Percentiles rank a stretch among this genome's conserved stretches.
Evolutionary conservation across 2,797 vertebrate species (phyloP).

Genomic region (Nannoperca obscura): DNA sequence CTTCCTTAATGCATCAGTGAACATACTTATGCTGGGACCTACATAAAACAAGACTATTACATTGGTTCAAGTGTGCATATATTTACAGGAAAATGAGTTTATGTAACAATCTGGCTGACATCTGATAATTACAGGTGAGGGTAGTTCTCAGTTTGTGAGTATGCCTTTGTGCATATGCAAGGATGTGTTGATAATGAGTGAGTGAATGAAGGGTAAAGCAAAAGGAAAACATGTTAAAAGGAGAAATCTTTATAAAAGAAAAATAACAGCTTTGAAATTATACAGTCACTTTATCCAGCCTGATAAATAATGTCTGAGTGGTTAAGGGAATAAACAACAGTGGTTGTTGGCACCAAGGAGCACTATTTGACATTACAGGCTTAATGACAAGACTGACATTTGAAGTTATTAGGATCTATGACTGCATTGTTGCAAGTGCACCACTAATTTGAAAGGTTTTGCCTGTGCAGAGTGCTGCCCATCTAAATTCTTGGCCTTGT

Average conservation of each 20-base stretch:
- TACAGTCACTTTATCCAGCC: neutral
- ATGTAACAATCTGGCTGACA: neutral
- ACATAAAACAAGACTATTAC: neutral
- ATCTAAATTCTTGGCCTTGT: neutral
- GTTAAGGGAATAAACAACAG: neutral
- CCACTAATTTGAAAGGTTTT: neutral
- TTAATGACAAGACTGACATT: neutral
- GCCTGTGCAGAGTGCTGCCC: neutral
- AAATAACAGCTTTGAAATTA: neutral
- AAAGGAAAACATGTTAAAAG: neutral
- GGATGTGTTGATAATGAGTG: neutral
- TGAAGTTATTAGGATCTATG: neutral
- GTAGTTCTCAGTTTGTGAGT: neutral
- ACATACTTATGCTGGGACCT: too few relatives aligned
- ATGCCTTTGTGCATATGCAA: neutral
- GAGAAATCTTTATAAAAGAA: neutral
- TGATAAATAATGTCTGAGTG: neutral
- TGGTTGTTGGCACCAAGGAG: neutral
- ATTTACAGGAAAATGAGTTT: neutral
- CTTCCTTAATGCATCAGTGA: too few relatives aligned
- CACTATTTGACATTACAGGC: neutral
- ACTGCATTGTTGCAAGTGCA: neutral
- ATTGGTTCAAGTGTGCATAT: neutral
- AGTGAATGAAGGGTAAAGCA: neutral
- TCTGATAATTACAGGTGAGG: neutral